Evolutionary conservation across 2,797 vertebrate genomes (phyloP).

Genomic region (Hypotaenidia okinawae): DNA sequence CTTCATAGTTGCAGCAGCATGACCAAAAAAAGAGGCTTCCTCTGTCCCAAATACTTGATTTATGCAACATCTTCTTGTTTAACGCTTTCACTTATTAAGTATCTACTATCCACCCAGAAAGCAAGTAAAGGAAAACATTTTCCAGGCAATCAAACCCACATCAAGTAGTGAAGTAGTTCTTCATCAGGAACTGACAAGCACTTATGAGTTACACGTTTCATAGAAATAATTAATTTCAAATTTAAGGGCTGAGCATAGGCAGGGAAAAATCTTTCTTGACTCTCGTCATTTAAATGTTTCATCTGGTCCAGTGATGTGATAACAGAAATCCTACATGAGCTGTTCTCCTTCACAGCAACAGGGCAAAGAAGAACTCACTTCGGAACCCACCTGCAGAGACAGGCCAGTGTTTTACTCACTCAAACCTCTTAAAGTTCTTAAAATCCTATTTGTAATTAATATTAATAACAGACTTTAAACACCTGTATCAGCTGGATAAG

Average conservation of each 20-base stretch:
- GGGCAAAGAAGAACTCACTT: not conserved
- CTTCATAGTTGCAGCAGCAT: not conserved
- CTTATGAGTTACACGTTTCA: not conserved
- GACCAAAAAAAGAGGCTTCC: not conserved
- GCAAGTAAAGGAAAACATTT: not conserved
- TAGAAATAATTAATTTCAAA: not conserved
- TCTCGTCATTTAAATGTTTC: not conserved
- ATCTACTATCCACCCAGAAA: not conserved
- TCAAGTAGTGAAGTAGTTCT: not conserved
- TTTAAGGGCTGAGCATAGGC: not conserved
- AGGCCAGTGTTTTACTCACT: not conserved
- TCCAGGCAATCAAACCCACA: not conserved
- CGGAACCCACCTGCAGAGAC: not conserved
- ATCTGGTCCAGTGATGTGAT: not conserved
- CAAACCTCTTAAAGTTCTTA: not conserved
- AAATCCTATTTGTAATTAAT: not conserved
- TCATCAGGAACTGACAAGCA: not conserved
- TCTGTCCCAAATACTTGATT: not conserved
- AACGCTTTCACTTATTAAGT: not conserved
- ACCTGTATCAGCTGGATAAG: not conserved
- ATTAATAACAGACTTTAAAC: not conserved
- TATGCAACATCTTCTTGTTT: not conserved
- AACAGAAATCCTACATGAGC: not conserved
- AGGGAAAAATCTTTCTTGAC: not conserved
- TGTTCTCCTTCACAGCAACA: not conserved